Evolutionary conservation across 2,113 vertebrate species (phyloP).

Genomic region (Phasianus colchicus): DNA sequence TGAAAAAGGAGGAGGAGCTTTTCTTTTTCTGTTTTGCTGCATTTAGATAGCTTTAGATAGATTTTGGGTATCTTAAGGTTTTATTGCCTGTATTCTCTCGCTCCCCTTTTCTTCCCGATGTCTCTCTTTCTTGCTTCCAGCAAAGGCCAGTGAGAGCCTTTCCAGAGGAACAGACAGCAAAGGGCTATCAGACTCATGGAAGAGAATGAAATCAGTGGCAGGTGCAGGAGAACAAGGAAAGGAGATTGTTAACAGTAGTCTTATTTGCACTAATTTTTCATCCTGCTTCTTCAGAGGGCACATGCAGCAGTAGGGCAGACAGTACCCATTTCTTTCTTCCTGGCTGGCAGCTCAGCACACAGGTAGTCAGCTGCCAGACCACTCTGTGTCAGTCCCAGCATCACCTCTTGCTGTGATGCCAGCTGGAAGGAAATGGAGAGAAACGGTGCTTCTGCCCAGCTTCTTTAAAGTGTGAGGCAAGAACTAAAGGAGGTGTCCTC

Average conservation of each 20-base stretch:
- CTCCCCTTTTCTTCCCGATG: not conserved
- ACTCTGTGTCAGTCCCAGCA: rapidly evolving
- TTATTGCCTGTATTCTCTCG: not conserved
- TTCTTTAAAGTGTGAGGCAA: not conserved
- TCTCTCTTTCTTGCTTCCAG: not conserved
- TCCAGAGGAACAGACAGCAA: not conserved
- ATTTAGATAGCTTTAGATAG: not conserved
- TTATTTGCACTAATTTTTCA: not conserved
- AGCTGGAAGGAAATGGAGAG: not conserved
- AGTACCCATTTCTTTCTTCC: not conserved
- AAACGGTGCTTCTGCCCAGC: not conserved
- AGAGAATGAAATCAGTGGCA: not conserved
- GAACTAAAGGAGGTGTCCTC: not conserved
- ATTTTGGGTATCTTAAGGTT: not conserved
- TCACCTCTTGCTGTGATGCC: rapidly evolving
- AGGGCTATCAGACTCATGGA: not conserved
- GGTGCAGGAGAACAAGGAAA: not conserved
- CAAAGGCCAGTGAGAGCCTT: not conserved
- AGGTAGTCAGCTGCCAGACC: not conserved
- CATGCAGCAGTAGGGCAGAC: not conserved
- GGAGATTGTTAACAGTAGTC: not conserved
- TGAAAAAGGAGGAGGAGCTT: not conserved
- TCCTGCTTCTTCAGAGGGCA: not conserved
- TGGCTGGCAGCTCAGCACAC: rapidly evolving
- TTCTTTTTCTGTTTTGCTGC: not conserved